Evolutionary conservation across 2,113 vertebrate species (phyloP), one percentile per base, ranked within the genome.

Genomic region (Cromileptes altivelis): DNA sequence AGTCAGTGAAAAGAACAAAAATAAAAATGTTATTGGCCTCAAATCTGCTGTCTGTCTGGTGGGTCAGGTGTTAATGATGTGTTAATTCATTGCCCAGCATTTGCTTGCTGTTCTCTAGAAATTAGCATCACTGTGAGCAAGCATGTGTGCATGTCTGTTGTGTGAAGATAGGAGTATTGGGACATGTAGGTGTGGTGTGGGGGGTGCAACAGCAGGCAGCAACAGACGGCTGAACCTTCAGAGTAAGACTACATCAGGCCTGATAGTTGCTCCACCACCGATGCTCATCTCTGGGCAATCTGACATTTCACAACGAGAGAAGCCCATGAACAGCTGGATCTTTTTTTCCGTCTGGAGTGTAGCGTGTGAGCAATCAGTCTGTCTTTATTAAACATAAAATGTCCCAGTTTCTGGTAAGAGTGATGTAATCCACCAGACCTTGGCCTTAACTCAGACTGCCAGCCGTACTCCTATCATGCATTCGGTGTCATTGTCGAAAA

Each of bases 41-140:
- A 67, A 33, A 61, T 79, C 37, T 33, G 14, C 60, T 37, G 45
- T 58, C 49, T 73, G 52, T 70, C 40, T 79, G 47, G 6, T 70
- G 56, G 71, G 60, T 92, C 80, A 85, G 79, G 72, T 87, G 75
- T 80, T 91, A 89, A 88, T 93, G 86, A 89, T 83, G 78, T 92
- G 75, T 89, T 92, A 89, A 93, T 88, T 88, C 84, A 73, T 50
- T 81, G 80, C 79, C 60, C 50, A 83, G 61, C 75, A 87, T 84
- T 93, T 81, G 75, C 75, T 82, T 37, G 40, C 76, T 77, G 45
- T 85, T 85, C 70, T 85, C 71, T 23, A 19, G 53, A 82, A 89
- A 87, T 80, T 75, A 82, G 6, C 75, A 23, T 72, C 78, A 71
- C 25, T 60, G 52, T 65, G 87, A 88, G 75, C 73, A 61, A 49